These are phyloP conservation scores for Asarcornis scutulata DNA, from an alignment of 2,113 vertebrate genomes.

Conservation along the genomic window DNA sequence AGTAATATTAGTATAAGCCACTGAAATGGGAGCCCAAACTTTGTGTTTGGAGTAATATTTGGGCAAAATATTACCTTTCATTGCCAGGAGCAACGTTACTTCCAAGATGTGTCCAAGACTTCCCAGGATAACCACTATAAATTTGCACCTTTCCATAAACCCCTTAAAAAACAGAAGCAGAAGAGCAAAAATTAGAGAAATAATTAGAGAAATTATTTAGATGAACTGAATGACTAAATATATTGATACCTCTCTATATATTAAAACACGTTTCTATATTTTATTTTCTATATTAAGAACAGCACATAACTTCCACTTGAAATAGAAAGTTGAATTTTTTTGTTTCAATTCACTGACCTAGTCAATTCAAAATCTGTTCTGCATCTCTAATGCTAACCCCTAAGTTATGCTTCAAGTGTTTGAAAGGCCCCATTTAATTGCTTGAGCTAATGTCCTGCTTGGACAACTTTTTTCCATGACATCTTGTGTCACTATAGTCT, in stretches of 20 bases:
- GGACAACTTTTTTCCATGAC: neutral
- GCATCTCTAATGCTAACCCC: neutral
- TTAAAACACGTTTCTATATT: neutral
- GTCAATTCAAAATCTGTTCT: neutral
- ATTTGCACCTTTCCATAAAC: conserved; percentile 78
- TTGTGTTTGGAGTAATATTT: neutral
- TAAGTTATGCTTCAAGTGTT: neutral
- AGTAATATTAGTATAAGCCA: neutral
- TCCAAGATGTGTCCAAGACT: conserved; percentile 76
- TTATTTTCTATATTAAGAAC: neutral
- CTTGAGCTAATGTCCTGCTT: neutral
- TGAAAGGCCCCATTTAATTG: neutral
- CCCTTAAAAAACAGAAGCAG: conserved; percentile 55
- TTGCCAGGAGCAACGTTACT: conserved; percentile 73
- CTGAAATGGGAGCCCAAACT: neutral
- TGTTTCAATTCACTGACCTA: neutral
- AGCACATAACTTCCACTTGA: neutral
- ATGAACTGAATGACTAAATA: neutral
- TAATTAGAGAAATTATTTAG: neutral
- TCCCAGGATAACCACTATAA: conserved; percentile 71
- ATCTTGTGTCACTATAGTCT: too few species aligned
- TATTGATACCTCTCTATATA: neutral
- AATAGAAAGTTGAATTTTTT: neutral
- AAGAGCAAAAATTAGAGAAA: neutral
- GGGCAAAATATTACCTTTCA: conserved; percentile 72